phyloP scores from a whole-genome alignment of 1,140 invertebrate species.

The Lutraria rhynchaena region DNA sequence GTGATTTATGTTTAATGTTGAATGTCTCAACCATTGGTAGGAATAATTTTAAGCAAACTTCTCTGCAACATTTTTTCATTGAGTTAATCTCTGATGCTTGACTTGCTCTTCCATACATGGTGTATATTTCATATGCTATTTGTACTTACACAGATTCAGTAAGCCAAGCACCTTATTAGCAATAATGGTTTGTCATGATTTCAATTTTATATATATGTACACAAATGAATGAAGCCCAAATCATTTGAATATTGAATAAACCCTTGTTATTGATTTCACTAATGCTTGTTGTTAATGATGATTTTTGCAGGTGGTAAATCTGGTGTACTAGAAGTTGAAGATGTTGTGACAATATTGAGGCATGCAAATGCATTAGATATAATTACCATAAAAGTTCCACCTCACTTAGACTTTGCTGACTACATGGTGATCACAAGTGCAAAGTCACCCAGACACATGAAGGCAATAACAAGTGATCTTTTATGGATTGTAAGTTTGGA shows the following conservation, averaged over 20 bases:
- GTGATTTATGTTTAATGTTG: too few relatives aligned
- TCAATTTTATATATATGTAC: too few relatives aligned
- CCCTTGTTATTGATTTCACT: not conserved
- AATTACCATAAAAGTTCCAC: slow-evolving; percentile 90
- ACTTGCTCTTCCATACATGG: slow-evolving; percentile 1
- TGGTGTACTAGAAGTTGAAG: slow-evolving; percentile 94
- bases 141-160: too few relatives aligned
- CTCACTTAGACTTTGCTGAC: slow-evolving; percentile 90
- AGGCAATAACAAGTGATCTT: slow-evolving; percentile 89
- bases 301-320: slow-evolving; percentile 87
- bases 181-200: too few relatives aligned
- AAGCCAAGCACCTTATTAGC: too few relatives aligned
- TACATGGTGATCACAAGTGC: slow-evolving; percentile 91
- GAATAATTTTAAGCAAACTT: too few relatives aligned
- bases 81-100: too few relatives aligned
- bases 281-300: slow-evolving; percentile 40
- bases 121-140: slow-evolving; percentile 2
- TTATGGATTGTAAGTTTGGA: slow-evolving; percentile 85
- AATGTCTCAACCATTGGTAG: too few relatives aligned
- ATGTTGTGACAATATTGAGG: slow-evolving; percentile 89
- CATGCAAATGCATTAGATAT: slow-evolving; percentile 91
- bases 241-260: too few relatives aligned
- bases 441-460: slow-evolving; percentile 88
- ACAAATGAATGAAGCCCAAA: too few relatives aligned
- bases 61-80: too few relatives aligned